These are phyloP conservation scores for Callorhinus ursinus DNA, from an alignment of 2,113 vertebrate genomes.

Conservation along the genomic window DNA sequence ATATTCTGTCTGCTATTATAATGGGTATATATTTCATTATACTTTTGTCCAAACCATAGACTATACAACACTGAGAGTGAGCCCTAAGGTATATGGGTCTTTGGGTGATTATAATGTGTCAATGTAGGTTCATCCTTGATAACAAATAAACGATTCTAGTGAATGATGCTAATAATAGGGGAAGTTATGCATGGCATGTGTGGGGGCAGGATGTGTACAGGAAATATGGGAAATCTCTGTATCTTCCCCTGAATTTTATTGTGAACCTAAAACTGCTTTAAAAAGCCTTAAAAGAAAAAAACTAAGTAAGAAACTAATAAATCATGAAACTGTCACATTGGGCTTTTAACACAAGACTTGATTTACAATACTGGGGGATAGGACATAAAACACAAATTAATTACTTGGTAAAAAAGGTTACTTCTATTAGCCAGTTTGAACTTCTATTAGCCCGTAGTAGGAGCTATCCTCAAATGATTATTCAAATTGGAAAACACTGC, in stretches of 20 bases:
- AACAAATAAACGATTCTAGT: not conserved
- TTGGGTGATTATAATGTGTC: not conserved
- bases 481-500: slow-evolving; percentile 86
- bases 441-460: slow-evolving; percentile 80
- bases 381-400: slow-evolving; percentile 78
- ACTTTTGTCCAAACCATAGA: not conserved
- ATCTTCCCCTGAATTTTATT: not conserved
- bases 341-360: slow-evolving; percentile 82
- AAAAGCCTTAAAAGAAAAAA: slow-evolving; percentile 71
- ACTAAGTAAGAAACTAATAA: slow-evolving; percentile 84
- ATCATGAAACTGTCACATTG: slow-evolving; percentile 83
- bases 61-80: not conserved
- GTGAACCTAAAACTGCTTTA: not conserved
- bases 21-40: not conserved
- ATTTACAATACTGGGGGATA: slow-evolving; percentile 79
- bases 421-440: slow-evolving; percentile 84
- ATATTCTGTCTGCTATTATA: not conserved
- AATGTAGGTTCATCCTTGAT: not conserved
- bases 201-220: not conserved
- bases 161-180: not conserved
- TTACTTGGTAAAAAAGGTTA: slow-evolving; percentile 81
- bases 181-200: not conserved
- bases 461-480: slow-evolving; percentile 82
- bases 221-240: not conserved
- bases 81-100: not conserved